Percentiles rank a stretch among this genome's conserved stretches.
phyloP scores from a whole-genome alignment of 2,113 vertebrate genomes.

The Dipodomys spectabilis region DNA sequence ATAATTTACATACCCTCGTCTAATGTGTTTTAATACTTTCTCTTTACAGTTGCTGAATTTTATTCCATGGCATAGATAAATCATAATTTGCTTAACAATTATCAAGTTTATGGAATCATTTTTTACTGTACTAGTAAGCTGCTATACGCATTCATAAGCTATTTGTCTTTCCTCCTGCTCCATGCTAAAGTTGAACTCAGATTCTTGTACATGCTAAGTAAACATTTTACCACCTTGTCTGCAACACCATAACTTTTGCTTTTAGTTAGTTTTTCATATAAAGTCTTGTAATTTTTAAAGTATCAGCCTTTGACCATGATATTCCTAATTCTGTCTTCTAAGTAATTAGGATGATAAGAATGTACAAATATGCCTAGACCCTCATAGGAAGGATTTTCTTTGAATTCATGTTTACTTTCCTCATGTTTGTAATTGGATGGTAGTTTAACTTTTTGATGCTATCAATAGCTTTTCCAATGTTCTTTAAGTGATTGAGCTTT shows the following conservation, averaged over 20 bases:
- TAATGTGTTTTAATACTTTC: neutral
- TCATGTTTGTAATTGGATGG: neutral
- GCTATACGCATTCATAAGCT: neutral
- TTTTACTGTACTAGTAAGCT: neutral
- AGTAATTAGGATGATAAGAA: too few species aligned
- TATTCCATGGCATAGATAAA: neutral
- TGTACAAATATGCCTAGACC: too few species aligned
- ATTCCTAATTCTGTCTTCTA: too few species aligned
- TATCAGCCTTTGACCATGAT: too few species aligned
- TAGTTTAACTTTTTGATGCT: neutral
- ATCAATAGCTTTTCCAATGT: neutral
- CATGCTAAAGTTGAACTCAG: too few species aligned
- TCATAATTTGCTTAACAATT: neutral
- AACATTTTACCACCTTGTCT: too few species aligned
- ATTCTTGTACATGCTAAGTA: too few species aligned
- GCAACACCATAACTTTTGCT: too few species aligned
- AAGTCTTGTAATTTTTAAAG: too few species aligned
- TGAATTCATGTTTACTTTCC: constrained; percentile 2
- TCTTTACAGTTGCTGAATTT: neutral
- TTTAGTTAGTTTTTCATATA: too few species aligned
- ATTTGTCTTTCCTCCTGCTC: too few species aligned
- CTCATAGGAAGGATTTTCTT: neutral
- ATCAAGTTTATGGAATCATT: neutral
- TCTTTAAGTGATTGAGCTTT: neutral
- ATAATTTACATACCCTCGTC: too few species aligned